Percentiles rank a stretch among this genome's conserved stretches.
Evolutionary conservation across 2,888 invertebrate genomes (phyloP).

Genomic region (Drosophila anomalata): DNA sequence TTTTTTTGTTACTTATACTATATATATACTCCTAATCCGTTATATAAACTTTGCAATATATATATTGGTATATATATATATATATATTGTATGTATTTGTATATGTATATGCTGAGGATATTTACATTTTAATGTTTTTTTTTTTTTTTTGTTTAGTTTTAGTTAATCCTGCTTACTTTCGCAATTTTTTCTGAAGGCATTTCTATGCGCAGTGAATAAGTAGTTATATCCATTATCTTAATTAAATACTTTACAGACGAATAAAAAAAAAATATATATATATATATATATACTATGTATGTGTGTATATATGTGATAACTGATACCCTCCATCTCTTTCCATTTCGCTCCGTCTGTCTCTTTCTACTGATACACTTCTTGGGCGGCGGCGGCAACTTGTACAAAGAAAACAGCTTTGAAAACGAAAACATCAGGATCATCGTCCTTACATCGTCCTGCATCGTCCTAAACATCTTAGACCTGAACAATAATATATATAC

Average conservation of each 20-base stretch:
- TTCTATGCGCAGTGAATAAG: conserved; percentile 62
- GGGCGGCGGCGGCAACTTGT: conserved; percentile 67
- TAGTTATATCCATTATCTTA: conserved; percentile 19
- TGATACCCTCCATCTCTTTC: conserved; percentile 13
- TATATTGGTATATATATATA: conserved; percentile 32
- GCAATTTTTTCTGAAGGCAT: conserved; percentile 63
- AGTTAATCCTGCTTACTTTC: conserved; percentile 53
- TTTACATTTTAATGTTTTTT: conserved; percentile 60
- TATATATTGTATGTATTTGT: conserved; percentile 22
- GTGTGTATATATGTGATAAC: not conserved
- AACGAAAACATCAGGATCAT: conserved; percentile 28
- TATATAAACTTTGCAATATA: conserved; percentile 26
- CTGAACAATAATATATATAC: conserved; percentile 13
- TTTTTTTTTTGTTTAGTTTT: too few species aligned
- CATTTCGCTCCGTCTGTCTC: conserved; percentile 35
- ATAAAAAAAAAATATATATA: not conserved
- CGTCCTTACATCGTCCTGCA: not conserved
- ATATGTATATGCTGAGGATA: conserved; percentile 39
- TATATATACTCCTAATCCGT: conserved; percentile 10
- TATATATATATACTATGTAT: not conserved
- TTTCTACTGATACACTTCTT: conserved; percentile 35
- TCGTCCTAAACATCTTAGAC: conserved; percentile 9
- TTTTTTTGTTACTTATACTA: conserved; percentile 11
- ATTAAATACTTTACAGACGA: conserved; percentile 36
- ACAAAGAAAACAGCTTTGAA: conserved; percentile 39